Evolutionary conservation across 2,797 vertebrate species (phyloP), one percentile per base, ranked within the genome.

Genomic region (Sciurus carolinensis): DNA sequence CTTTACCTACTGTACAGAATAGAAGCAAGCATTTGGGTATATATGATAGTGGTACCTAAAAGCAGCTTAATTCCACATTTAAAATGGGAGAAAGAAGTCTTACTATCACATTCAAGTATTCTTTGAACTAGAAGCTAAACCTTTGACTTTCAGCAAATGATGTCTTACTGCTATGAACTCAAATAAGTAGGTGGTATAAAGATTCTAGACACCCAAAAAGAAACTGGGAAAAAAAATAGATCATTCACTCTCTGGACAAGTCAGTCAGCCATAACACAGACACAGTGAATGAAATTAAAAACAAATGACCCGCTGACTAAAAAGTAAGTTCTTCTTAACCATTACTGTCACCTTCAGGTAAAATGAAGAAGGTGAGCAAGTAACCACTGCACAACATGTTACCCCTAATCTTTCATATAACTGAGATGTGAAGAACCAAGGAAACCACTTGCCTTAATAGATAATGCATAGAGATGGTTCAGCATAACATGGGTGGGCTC

Each of bases 401-500:
- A 62, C 64, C 50, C 71, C 1, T 9, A 28, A 14, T 80, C 86
- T 90, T 72, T 82, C 87, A 17, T 57, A 44, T 17, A 4, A 7
- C 30, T 82, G 39, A 71, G 83, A 76, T n/a, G 12, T 39, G 30
- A 8, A 0, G 1, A n/a, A 57, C 0, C 0, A 80, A 52, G 22
- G 33, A 75, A 9, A n/a, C 0, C 3, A 81, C 98, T 98, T 98
- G 99, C 99, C 99, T 99, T 99, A 99, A 36, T 36, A 36, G 36
- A 36, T 36, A 36, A 36, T 36, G 36, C 36, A 36, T 36, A 36
- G 36, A 36, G 99, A 98, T 99, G 99, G 97, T 99, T 99, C 84
- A 99, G 98, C 99, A 99, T 99, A 94, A 99, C 99, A 0, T 99
- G 99, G 98, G 99, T 99, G 97, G 99, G 99, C 97, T 99, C 99